Evolutionary conservation across 1,140 invertebrate genomes (phyloP).

Genomic region (Aphidius gifuensis): DNA sequence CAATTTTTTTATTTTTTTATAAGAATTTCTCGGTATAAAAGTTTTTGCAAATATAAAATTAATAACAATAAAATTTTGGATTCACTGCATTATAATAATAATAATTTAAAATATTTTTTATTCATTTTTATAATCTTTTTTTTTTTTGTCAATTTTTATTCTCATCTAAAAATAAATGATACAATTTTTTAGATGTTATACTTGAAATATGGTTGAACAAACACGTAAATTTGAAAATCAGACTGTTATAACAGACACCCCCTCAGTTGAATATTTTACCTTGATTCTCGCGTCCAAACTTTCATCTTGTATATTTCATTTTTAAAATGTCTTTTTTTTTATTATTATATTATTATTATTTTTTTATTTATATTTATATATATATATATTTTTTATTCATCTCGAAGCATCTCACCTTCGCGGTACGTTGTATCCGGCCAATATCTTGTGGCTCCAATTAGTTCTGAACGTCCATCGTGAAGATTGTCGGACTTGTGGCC

Average conservation of each 20-base stretch:
- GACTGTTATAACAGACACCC: too few relatives aligned
- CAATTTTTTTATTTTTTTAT: neutral
- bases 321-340: conserved; percentile 4
- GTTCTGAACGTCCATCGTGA: conserved; percentile 41
- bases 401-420: conserved; percentile 25
- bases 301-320: conserved; percentile 1
- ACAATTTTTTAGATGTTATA: too few relatives aligned
- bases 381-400: conserved; percentile 12
- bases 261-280: neutral
- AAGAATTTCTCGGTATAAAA: conserved; percentile 2
- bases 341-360: neutral
- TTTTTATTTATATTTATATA: neutral
- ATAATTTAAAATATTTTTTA: neutral
- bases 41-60: neutral
- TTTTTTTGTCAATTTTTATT: neutral
- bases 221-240: conserved; percentile 25
- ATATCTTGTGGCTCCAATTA: conserved; percentile 50
- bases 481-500: conserved; percentile 10
- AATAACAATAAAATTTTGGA: neutral
- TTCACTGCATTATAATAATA: conserved; percentile 1
- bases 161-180: too few relatives aligned
- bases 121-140: conserved; percentile 7
- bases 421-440: conserved; percentile 27
- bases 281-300: neutral
- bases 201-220: conserved; percentile 37